phyloP scores from a whole-genome alignment of 2,113 vertebrate genomes.

The Cinclus mexicanus region DNA sequence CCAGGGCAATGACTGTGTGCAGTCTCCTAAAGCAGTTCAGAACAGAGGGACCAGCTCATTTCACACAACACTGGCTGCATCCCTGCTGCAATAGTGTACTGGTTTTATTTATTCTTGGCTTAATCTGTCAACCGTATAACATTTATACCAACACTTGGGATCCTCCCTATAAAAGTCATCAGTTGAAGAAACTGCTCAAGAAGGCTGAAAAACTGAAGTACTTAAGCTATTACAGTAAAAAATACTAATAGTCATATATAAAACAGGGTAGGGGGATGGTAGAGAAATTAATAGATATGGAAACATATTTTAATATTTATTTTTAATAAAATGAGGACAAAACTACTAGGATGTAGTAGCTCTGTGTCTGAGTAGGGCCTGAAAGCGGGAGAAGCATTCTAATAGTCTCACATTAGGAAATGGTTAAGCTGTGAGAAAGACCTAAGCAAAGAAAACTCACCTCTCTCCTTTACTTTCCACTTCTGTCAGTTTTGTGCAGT shows the following conservation, averaged over 20 bases:
- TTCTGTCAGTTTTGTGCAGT: not conserved
- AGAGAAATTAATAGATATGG: not conserved
- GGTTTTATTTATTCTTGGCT: constrained; percentile 10
- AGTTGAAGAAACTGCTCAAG: not conserved
- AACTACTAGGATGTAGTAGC: not conserved
- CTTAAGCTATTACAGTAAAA: not conserved
- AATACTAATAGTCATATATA: not conserved
- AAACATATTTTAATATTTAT: not conserved
- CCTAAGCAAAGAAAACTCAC: not conserved
- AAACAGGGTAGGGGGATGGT: not conserved
- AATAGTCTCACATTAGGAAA: not conserved
- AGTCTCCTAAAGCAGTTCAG: not conserved
- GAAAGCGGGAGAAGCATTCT: not conserved
- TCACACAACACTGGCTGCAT: constrained; percentile 10
- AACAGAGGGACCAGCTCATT: constrained; percentile 1
- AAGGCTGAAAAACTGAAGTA: not conserved
- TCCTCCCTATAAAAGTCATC: not conserved
- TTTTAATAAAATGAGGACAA: not conserved
- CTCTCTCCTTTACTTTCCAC: not conserved
- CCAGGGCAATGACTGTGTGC: not conserved
- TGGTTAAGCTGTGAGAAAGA: not conserved
- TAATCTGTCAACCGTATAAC: not conserved
- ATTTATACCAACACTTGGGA: not conserved
- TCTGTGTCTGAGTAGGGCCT: not conserved
- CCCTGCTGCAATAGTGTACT: not conserved